Conservation (phyloP, 1,140 invertebrate species). For the Drosophila pruinosa region DNA sequence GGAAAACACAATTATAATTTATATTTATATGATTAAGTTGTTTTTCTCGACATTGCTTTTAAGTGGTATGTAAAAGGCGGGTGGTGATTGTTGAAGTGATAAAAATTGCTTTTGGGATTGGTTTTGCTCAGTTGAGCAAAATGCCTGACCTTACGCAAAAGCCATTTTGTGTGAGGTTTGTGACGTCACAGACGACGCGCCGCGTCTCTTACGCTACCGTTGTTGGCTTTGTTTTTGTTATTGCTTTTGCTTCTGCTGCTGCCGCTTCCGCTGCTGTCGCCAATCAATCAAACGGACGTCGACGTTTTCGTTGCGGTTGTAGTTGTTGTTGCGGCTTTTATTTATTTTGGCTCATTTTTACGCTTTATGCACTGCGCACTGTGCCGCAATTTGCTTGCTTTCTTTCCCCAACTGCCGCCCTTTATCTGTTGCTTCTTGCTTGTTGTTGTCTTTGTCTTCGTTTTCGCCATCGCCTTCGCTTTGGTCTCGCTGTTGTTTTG, state of each 20-base stretch:
- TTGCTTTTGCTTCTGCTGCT: not conserved
- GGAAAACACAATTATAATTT: too few relatives aligned
- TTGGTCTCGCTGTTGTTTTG: not conserved
- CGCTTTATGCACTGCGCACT: slow-evolving; percentile 67
- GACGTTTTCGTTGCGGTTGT: slow-evolving; percentile 14
- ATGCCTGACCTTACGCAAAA: slow-evolving; percentile 47
- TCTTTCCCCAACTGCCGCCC: not conserved
- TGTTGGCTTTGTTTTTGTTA: not conserved
- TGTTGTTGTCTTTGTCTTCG: not conserved
- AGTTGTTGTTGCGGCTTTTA: slow-evolving; percentile 54
- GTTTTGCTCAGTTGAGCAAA: slow-evolving; percentile 19
- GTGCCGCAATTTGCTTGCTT: slow-evolving; percentile 35
- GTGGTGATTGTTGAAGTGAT: not conserved
- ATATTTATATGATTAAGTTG: too few relatives aligned
- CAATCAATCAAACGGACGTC: slow-evolving; percentile 69
- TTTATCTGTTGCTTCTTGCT: slow-evolving; percentile 1
- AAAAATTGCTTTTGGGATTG: not conserved
- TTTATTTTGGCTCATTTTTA: slow-evolving; percentile 77
- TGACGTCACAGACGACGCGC: not conserved
- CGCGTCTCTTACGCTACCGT: slow-evolving; percentile 11
- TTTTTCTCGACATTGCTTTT: not conserved
- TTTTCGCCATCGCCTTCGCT: not conserved
- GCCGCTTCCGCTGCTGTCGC: slow-evolving; percentile 58
- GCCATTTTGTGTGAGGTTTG: slow-evolving; percentile 39
- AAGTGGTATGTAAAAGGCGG: not conserved